Percentiles rank a stretch among this genome's conserved stretches.
Evolutionary conservation across 2,888 invertebrate species (phyloP).

Genomic region (Tetheella fluctuosa): DNA sequence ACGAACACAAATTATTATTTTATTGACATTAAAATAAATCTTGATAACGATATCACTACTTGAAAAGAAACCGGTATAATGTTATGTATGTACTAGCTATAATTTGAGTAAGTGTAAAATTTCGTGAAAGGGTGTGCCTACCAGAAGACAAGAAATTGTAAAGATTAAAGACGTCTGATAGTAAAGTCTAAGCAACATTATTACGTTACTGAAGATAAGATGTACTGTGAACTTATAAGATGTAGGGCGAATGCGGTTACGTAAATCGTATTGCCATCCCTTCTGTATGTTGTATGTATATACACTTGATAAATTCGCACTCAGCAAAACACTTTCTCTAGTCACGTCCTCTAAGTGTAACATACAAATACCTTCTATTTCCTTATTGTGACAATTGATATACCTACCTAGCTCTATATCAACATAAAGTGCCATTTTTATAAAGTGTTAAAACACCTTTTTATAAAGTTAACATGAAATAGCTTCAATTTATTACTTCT

Average conservation of each 20-base stretch:
- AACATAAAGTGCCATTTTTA: too few relatives aligned
- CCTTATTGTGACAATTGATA: constrained; percentile 14
- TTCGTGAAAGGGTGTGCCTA: neutral
- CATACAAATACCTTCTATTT: constrained; percentile 29
- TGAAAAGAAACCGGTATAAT: too few relatives aligned
- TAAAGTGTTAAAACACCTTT: neutral
- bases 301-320: constrained; percentile 57
- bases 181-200: neutral
- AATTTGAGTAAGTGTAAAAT: neutral
- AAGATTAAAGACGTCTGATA: neutral
- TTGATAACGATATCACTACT: too few relatives aligned
- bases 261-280: constrained; percentile 23
- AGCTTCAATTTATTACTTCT: neutral
- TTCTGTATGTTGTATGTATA: constrained; percentile 37
- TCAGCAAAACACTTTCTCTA: constrained; percentile 64
- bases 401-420: neutral
- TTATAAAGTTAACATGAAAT: neutral
- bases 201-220: constrained; percentile 6
- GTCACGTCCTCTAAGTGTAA: constrained; percentile 47
- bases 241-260: constrained; percentile 26
- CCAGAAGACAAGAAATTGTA: neutral
- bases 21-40: too few relatives aligned
- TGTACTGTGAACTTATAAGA: constrained; percentile 5
- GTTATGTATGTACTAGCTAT: too few relatives aligned
- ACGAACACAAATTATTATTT: too few relatives aligned